Percentiles rank a stretch among this genome's conserved stretches.
These are phyloP conservation scores for Drosophila colorata DNA, from an alignment of 2,888 invertebrate genomes.

Conservation along the genomic window DNA sequence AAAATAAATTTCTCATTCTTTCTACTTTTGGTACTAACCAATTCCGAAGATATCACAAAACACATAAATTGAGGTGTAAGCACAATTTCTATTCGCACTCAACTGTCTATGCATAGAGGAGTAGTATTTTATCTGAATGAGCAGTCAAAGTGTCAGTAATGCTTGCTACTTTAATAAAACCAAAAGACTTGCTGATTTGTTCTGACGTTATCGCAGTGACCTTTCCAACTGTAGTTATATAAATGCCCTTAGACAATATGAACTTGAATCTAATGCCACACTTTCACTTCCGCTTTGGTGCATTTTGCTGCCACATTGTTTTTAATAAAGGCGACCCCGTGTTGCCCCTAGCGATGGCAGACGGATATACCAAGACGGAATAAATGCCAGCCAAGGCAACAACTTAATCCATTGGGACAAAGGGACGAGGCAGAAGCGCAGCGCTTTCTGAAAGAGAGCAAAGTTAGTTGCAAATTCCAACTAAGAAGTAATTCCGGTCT, in stretches of 20 bases:
- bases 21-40: too few relatives aligned
- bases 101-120: neutral
- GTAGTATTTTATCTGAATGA: neutral
- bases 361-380: slow-evolving; percentile 23
- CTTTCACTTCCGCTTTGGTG: slow-evolving; percentile 57
- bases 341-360: slow-evolving; percentile 6
- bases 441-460: neutral
- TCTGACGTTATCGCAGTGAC: slow-evolving; percentile 12
- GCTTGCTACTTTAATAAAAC: neutral
- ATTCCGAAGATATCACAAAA: too few relatives aligned
- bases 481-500: slow-evolving; percentile 63
- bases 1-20: too few relatives aligned
- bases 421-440: slow-evolving; percentile 39
- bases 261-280: slow-evolving; percentile 42
- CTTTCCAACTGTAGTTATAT: slow-evolving; percentile 20
- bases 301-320: slow-evolving; percentile 61
- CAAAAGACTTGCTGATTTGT: slow-evolving; percentile 12
- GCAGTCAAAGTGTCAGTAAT: neutral
- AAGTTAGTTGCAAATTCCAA: slow-evolving; percentile 69
- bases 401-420: slow-evolving; percentile 67
- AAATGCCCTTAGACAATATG: slow-evolving; percentile 33
- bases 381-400: slow-evolving; percentile 62
- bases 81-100: neutral
- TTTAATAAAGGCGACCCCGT: slow-evolving; percentile 53
- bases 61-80: too few relatives aligned